Base-by-base conservation (phyloP, 2,113 vertebrate genomes). In the Chinchilla lanigera region DNA sequence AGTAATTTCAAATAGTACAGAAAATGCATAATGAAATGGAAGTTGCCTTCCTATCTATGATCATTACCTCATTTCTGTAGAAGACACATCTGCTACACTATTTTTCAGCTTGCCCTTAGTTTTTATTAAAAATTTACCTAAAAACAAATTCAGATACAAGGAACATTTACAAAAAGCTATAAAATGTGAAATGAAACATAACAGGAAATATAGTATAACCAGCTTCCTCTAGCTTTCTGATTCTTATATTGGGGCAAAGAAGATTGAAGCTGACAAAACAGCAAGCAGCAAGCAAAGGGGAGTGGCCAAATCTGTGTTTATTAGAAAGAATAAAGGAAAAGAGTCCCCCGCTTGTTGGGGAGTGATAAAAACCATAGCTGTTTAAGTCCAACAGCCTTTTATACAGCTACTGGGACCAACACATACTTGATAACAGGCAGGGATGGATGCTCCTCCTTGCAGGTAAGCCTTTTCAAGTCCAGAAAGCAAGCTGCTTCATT, bases 101-200 rank as follows among this genome's bases (percentile, higher is more conserved):
- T 60, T 88, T 60, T 73, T 67, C 58, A 81, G 11, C 35, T 63
- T 7, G 90, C n/a, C n/a, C 9, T 81, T 38, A 47, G 85, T 73
- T 71, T 86, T 71, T 71, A 41, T 89, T 91, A 90, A 97, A 93
- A 92, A 67, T 83, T 47, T 44, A 38, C 84, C 38, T 82, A 77
- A 82, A 89, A 87, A 54, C 58, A 85, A 88, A 90, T 96, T 41
- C 47, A 83, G 35, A 86, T 60, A 30, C 93, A 93, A 69, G 54
- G 89, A 95, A 93, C 26, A n/a, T 84, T 90, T 63, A 75, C 65
- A 50, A 86, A 90, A 95, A 86, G 41, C 35, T 44, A 65, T 52
- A 75, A 54, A 86, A 20, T 44, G 33, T 85, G 77, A 91, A 81
- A 56, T n/a, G n/a, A 89, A 93, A 33, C 26, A 52, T 9, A 75